These are phyloP conservation scores for Bombus terrestris DNA, from an alignment of 1,140 invertebrate genomes.

Conservation along the genomic window DNA sequence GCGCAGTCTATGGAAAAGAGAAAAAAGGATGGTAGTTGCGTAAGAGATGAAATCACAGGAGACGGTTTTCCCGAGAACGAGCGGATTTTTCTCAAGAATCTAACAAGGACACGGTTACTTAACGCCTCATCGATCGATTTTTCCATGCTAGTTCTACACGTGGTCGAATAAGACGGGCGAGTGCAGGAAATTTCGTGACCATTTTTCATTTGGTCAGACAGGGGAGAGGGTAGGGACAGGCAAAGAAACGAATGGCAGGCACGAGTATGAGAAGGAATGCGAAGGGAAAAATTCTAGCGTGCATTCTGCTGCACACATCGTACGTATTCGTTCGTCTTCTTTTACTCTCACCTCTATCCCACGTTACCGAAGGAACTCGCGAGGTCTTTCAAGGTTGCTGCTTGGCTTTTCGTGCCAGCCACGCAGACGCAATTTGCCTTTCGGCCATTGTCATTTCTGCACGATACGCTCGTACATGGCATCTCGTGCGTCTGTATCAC, in stretches of 20 bases:
- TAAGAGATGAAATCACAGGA: constrained; percentile 56
- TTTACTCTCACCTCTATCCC: constrained; percentile 54
- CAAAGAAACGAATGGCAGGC: background rate
- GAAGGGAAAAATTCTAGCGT: constrained; percentile 35
- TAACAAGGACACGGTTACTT: constrained; percentile 27
- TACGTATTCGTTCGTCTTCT: constrained; percentile 3
- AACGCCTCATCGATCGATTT: constrained; percentile 23
- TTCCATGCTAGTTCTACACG: background rate
- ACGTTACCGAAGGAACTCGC: constrained; percentile 41
- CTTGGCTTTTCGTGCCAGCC: constrained; percentile 50
- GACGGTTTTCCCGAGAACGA: constrained; percentile 44
- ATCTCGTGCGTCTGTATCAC: constrained; percentile 13
- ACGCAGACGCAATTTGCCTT: constrained; percentile 70
- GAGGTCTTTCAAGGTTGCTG: constrained; percentile 51
- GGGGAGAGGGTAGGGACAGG: background rate
- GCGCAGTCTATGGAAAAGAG: background rate
- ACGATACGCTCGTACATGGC: constrained; percentile 36
- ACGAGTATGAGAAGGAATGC: constrained; percentile 18
- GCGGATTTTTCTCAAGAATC: constrained; percentile 38
- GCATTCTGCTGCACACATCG: constrained; percentile 11
- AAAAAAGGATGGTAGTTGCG: constrained; percentile 32
- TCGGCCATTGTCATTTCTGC: constrained; percentile 63
- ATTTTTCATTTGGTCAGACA: background rate
- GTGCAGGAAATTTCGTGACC: constrained; percentile 11
- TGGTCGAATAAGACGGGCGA: background rate